A percentile compares a stretch with the other conserved stretches of the same genome.
phyloP scores from a whole-genome alignment of 2,797 vertebrate species.

The Bovichtus variegatus region DNA sequence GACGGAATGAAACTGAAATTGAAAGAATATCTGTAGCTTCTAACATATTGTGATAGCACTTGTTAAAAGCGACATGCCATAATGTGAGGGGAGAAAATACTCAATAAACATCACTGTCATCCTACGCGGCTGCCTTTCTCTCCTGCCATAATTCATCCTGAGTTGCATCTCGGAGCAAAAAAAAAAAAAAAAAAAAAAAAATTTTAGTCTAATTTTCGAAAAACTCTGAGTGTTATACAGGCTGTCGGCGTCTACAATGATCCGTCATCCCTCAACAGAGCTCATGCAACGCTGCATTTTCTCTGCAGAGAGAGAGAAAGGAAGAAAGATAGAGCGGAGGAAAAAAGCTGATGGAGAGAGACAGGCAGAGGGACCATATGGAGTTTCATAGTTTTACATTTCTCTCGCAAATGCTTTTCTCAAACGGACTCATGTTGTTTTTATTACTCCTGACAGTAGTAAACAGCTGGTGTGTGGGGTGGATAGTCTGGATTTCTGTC shows the following conservation, averaged over 20 bases:
- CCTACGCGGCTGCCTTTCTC: constrained; percentile 22
- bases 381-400: constrained; percentile 74
- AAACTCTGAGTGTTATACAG: constrained; percentile 65
- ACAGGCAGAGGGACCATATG: constrained; percentile 73
- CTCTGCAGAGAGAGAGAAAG: constrained; percentile 21
- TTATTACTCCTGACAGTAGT: constrained; percentile 76
- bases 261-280: constrained; percentile 62
- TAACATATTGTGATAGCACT: constrained; percentile 49
- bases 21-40: constrained; percentile 50
- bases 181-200: too few species aligned
- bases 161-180: constrained; percentile 54
- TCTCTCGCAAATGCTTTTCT: constrained; percentile 73
- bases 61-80: constrained; percentile 59
- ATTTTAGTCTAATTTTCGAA: constrained; percentile 68
- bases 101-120: constrained; percentile 64
- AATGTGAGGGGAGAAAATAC: constrained; percentile 38
- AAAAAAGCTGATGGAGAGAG: constrained; percentile 55
- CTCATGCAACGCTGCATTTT: constrained; percentile 41
- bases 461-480: constrained; percentile 75
- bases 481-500: constrained; percentile 55
- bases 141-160: constrained; percentile 50
- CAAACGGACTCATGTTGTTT: constrained; percentile 75
- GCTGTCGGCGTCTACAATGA: constrained; percentile 67
- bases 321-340: not conserved
- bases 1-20: constrained; percentile 32